Percentiles rank a stretch among this genome's conserved stretches.
Conservation (phyloP, 1,140 invertebrate species). For the Drosophila guanche region DNA sequence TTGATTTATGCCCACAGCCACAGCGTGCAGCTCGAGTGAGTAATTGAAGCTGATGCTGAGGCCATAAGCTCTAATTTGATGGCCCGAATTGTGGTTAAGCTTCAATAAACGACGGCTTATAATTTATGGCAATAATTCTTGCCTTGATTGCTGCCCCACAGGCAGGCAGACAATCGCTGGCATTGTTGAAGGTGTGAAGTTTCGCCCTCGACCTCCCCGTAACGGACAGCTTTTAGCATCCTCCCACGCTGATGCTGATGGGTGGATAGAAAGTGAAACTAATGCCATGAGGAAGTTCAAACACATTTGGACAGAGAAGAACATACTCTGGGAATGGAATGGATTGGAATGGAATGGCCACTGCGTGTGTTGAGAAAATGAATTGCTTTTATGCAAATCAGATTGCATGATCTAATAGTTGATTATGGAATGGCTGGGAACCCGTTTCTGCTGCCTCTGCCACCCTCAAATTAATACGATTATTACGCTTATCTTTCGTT, state of each 20-base stretch:
- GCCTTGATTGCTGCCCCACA: conserved; percentile 33
- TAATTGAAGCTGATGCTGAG: conserved; percentile 58
- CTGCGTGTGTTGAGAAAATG: conserved; percentile 52
- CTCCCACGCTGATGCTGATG: conserved; percentile 22
- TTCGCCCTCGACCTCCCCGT: conserved; percentile 12
- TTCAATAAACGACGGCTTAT: conserved; percentile 54
- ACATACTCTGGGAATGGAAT: conserved; percentile 7
- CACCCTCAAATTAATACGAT: conserved; percentile 65
- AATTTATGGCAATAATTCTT: conserved; percentile 53
- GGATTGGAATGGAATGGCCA: neutral
- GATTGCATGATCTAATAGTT: conserved; percentile 53
- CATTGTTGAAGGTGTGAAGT: conserved; percentile 72
- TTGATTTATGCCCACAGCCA: conserved; percentile 70
- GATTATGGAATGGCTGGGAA: conserved; percentile 30
- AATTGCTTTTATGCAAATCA: conserved; percentile 58
- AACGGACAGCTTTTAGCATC: conserved; percentile 1
- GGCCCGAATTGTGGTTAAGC: conserved; percentile 40
- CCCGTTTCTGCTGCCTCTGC: conserved; percentile 29
- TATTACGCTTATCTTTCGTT: conserved; percentile 61
- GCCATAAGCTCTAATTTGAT: conserved; percentile 50
- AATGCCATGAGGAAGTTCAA: conserved; percentile 56
- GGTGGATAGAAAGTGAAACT: conserved; percentile 56
- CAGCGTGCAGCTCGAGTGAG: conserved; percentile 47
- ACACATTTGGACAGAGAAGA: conserved; percentile 22
- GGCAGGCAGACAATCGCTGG: conserved; percentile 34